These are phyloP conservation scores for Laothoe populi DNA, from an alignment of 2,888 invertebrate genomes.

Conservation along the genomic window DNA sequence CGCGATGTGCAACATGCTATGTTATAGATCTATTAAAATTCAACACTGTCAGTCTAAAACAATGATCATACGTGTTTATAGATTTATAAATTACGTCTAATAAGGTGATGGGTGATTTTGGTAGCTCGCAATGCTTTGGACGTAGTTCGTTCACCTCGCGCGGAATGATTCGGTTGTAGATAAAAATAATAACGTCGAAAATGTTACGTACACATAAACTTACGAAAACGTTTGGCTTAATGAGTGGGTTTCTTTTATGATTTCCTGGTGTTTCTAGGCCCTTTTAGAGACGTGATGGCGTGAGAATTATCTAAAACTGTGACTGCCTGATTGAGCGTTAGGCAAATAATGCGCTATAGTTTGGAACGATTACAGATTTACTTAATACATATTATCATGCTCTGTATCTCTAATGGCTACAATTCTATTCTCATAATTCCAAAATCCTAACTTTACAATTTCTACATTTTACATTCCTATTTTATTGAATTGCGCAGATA, in stretches of 20 bases:
- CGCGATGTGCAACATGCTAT: slow-evolving; percentile 48
- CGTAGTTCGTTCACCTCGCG: slow-evolving; percentile 39
- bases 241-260: neutral
- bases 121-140: slow-evolving; percentile 37
- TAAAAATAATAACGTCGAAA: slow-evolving; percentile 36
- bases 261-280: neutral
- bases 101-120: slow-evolving; percentile 55
- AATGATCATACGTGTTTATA: slow-evolving; percentile 55
- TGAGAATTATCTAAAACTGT: too few species aligned
- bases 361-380: too few species aligned
- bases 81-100: slow-evolving; percentile 55
- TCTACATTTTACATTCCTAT: too few species aligned
- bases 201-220: slow-evolving; percentile 10
- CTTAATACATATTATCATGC: too few species aligned
- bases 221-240: neutral
- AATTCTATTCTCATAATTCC: too few species aligned
- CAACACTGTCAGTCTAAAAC: slow-evolving; percentile 37
- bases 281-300: neutral
- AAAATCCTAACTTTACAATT: too few species aligned
- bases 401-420: too few species aligned
- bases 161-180: slow-evolving; percentile 36
- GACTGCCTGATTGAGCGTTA: too few species aligned
- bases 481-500: too few species aligned
- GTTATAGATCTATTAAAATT: slow-evolving; percentile 23
- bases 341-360: too few species aligned